phyloP scores from a whole-genome alignment of 2,113 vertebrate species.

The Numida meleagris region DNA sequence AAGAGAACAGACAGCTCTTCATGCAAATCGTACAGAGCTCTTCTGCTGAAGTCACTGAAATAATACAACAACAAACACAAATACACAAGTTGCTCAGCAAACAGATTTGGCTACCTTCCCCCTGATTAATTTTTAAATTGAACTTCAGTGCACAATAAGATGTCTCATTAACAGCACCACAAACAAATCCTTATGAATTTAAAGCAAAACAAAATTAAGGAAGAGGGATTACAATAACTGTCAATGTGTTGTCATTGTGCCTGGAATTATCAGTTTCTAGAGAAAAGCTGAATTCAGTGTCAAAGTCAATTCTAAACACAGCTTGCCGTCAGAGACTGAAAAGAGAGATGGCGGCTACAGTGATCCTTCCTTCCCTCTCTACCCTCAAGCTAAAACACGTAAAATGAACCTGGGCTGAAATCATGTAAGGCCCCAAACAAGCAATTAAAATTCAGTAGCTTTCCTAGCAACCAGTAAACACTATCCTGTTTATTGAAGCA shows the following conservation, averaged over 20 bases:
- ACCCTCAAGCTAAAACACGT: neutral
- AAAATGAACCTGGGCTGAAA: neutral
- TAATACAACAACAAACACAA: neutral
- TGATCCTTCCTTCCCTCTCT: neutral
- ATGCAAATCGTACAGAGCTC: neutral
- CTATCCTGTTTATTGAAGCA: constrained; percentile 9
- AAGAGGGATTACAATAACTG: neutral
- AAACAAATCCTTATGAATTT: neutral
- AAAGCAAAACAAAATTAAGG: neutral
- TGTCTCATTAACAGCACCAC: neutral
- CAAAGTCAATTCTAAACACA: constrained; percentile 11
- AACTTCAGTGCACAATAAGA: neutral
- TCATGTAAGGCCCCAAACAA: neutral
- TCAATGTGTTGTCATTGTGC: neutral
- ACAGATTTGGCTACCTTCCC: neutral
- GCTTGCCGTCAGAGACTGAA: neutral
- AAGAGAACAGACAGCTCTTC: neutral
- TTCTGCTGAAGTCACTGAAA: neutral
- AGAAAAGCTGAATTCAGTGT: neutral
- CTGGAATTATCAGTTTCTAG: neutral
- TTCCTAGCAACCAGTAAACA: constrained; percentile 51
- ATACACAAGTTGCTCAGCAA: neutral
- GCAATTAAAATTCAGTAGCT: constrained; percentile 18
- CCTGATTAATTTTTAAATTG: neutral
- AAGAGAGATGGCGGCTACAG: neutral